A percentile compares a stretch with the other conserved stretches of the same genome.
phyloP scores from a whole-genome alignment of 2,797 vertebrate genomes.

The Petrocephalus schoutedeni region DNA sequence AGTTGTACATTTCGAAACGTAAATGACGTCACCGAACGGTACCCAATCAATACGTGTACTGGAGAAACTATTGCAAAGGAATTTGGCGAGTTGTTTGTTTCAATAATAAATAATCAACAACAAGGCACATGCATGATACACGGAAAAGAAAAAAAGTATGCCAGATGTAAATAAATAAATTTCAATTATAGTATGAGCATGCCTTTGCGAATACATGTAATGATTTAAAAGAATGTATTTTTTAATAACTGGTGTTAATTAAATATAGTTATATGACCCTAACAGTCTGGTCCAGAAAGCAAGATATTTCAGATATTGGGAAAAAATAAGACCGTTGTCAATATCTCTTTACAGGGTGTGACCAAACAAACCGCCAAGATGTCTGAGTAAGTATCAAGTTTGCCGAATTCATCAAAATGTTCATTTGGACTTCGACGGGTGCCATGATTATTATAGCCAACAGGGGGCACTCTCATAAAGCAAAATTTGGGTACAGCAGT shows the following conservation, averaged over 20 bases:
- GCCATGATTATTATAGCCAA: not conserved
- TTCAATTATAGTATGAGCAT: not conserved
- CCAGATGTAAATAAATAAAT: not conserved
- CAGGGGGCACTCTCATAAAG: not conserved
- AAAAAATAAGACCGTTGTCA: not conserved
- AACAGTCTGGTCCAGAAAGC: not conserved
- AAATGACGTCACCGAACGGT: not conserved
- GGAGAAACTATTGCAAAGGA: not conserved
- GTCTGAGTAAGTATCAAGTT: slow-evolving; percentile 28
- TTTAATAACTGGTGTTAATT: not conserved
- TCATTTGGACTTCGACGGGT: not conserved
- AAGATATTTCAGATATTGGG: not conserved
- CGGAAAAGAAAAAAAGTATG: no score
- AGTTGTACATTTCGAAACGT: not conserved
- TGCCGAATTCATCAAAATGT: not conserved
- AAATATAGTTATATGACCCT: not conserved
- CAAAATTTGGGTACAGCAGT: not conserved
- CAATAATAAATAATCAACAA: no score
- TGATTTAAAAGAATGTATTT: not conserved
- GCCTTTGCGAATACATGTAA: not conserved
- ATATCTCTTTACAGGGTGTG: slow-evolving; percentile 18
- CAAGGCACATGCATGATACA: no score
- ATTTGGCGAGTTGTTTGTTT: no score
- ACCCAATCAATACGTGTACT: not conserved
- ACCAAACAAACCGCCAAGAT: slow-evolving; percentile 19